These are phyloP conservation scores for Thaumetopoea pityocampa DNA, from an alignment of 1,140 invertebrate genomes.

Conservation along the genomic window DNA sequence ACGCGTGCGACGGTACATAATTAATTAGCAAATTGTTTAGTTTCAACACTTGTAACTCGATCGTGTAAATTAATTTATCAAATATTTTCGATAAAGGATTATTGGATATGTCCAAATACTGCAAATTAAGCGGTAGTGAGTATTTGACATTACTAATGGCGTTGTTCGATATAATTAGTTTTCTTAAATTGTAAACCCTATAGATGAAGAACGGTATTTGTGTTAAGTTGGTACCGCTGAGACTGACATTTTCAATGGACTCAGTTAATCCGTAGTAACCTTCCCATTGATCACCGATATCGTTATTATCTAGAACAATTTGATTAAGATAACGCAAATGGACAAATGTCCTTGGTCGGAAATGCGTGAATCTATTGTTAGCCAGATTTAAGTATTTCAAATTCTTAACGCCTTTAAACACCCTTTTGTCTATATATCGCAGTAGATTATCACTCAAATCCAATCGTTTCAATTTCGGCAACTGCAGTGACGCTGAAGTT, in stretches of 20 bases:
- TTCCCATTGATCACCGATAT: constrained; percentile 44
- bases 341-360: constrained; percentile 61
- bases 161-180: constrained; percentile 55
- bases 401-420: constrained; percentile 63
- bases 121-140: constrained; percentile 58
- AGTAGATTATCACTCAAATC: constrained; percentile 75
- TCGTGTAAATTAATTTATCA: constrained; percentile 46
- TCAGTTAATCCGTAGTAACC: constrained; percentile 47
- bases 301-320: constrained; percentile 66
- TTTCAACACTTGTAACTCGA: constrained; percentile 50
- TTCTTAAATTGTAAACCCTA: constrained; percentile 54
- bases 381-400: constrained; percentile 75
- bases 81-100: constrained; percentile 54
- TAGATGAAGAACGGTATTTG: constrained; percentile 55
- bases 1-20: constrained; percentile 45
- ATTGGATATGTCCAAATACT: constrained; percentile 66
- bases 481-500: constrained; percentile 37
- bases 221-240: constrained; percentile 48
- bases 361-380: constrained; percentile 68
- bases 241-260: constrained; percentile 50
- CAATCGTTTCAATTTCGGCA: constrained; percentile 67
- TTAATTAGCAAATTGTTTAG: constrained; percentile 61
- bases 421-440: constrained; percentile 54
- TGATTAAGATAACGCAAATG: constrained; percentile 60
- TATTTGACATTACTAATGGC: constrained; percentile 47